Evolutionary conservation across 2,888 invertebrate genomes (phyloP).

Genomic region (Sisyra nigra): DNA sequence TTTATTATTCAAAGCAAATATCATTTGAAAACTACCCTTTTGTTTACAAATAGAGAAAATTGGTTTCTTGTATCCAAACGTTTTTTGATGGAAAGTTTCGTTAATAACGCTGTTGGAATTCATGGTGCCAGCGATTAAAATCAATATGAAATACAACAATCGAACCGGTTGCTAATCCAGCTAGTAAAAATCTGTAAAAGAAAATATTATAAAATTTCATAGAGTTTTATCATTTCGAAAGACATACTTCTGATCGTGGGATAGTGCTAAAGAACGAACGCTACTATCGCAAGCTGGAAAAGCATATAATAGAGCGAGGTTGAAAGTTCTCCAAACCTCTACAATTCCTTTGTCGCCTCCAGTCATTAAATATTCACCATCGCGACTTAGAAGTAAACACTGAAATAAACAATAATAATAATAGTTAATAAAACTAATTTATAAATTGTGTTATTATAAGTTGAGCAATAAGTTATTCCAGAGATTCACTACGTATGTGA

Average conservation of each 20-base stretch:
- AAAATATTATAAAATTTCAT: too few relatives aligned
- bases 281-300: constrained; percentile 95
- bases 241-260: constrained; percentile 95
- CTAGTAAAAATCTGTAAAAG: constrained; percentile 76
- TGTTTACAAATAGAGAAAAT: not conserved
- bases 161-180: constrained; percentile 93
- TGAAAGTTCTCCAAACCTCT: constrained; percentile 96
- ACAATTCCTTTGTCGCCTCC: constrained; percentile 95
- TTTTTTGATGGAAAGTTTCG: constrained; percentile 6
- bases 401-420: constrained; percentile 28
- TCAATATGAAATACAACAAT: constrained; percentile 99
- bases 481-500: too few relatives aligned
- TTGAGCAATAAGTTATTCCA: not conserved
- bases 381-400: constrained; percentile 87
- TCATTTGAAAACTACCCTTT: not conserved
- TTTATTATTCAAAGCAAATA: too few relatives aligned
- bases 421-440: too few relatives aligned
- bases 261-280: constrained; percentile 84
- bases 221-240: too few relatives aligned
- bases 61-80: not conserved
- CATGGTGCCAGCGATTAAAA: constrained; percentile 97
- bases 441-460: too few relatives aligned
- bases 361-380: constrained; percentile 97
- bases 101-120: constrained; percentile 88
- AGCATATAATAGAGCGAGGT: constrained; percentile 90